Conservation (phyloP, 2,797 vertebrate species). For the Salmo trutta region DNA sequence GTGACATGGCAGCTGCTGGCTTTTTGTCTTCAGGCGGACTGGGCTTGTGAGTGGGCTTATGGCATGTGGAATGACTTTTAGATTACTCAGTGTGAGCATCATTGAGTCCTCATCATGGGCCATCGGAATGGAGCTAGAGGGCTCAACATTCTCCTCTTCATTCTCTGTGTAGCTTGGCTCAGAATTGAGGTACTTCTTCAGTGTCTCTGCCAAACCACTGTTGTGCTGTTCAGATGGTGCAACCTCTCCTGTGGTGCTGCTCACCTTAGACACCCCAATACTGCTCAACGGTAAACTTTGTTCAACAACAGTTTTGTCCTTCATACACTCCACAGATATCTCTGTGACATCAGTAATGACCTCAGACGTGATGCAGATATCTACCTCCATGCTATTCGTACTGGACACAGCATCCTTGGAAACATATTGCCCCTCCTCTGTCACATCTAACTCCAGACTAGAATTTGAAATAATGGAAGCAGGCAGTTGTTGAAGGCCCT, state of each 20-base stretch:
- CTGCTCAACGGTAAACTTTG: conserved; percentile 36
- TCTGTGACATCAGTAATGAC: conserved; percentile 54
- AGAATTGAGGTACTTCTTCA: conserved; percentile 55
- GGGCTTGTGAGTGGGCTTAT: conserved; percentile 96
- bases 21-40: conserved; percentile 76
- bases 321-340: conserved; percentile 21
- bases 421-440: conserved; percentile 15
- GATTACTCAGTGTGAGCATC: conserved; percentile 85
- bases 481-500: conserved; percentile 1
- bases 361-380: conserved; percentile 58
- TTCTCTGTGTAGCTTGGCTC: conserved; percentile 61
- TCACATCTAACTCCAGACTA: conserved; percentile 13
- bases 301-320: not conserved
- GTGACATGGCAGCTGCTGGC: conserved; percentile 63
- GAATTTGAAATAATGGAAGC: conserved; percentile 28
- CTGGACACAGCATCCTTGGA: conserved; percentile 70
- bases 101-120: conserved; percentile 90
- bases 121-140: conserved; percentile 53
- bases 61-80: conserved; percentile 86
- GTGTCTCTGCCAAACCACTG: conserved; percentile 30
- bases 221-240: too few relatives aligned
- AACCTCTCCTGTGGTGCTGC: conserved; percentile 60
- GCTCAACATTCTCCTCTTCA: conserved; percentile 38
- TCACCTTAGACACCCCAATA: conserved; percentile 55
- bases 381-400: conserved; percentile 63